These are phyloP conservation scores for Rousettus leschenaultii DNA, from an alignment of 2,113 vertebrate species.

Conservation along the genomic window DNA sequence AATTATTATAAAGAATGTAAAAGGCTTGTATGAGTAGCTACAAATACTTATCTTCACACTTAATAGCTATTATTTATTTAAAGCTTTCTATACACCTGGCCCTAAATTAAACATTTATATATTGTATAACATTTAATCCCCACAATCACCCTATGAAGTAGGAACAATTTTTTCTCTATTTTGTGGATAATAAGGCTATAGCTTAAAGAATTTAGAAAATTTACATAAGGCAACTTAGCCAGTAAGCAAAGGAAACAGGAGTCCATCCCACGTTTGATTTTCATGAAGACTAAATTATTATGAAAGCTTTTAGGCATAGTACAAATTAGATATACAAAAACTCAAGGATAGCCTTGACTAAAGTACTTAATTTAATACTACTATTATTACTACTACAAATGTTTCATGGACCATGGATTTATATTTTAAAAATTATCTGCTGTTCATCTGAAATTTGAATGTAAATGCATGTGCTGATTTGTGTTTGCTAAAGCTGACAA, in stretches of 20 bases:
- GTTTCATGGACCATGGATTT: not conserved
- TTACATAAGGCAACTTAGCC: not conserved
- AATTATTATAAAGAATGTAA: slow-evolving; percentile 14
- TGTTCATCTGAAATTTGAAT: not conserved
- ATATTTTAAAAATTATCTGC: not conserved
- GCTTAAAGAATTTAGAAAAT: not conserved
- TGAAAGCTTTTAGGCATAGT: not conserved
- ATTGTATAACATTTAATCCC: not conserved
- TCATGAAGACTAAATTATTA: not conserved
- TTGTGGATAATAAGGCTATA: not conserved
- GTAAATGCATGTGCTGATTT: not conserved
- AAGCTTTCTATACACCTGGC: not conserved
- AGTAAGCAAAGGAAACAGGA: not conserved
- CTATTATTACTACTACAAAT: not conserved
- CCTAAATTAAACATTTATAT: not conserved
- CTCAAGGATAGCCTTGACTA: not conserved
- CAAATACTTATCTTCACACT: not conserved
- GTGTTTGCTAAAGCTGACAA: not conserved
- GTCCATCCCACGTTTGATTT: not conserved
- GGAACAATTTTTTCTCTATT: not conserved
- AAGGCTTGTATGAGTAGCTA: not conserved
- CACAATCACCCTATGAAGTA: not conserved
- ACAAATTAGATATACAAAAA: not conserved
- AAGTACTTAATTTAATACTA: not conserved
- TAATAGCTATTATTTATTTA: not conserved